These are phyloP conservation scores for Argynnis bischoffii DNA, from an alignment of 2,888 invertebrate genomes.

Conservation along the genomic window DNA sequence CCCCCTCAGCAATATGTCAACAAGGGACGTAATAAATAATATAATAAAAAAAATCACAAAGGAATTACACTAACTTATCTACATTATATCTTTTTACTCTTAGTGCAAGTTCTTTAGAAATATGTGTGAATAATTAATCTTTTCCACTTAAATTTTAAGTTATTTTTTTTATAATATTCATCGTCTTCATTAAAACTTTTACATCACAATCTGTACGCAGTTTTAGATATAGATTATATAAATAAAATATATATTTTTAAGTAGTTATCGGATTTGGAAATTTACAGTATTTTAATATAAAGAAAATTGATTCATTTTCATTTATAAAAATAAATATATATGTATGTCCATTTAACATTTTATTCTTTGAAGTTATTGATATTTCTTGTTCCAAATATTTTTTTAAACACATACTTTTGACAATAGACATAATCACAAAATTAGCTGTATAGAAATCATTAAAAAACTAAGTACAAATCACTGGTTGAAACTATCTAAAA, in stretches of 20 bases:
- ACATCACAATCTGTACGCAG: constrained; percentile 71
- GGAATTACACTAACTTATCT: constrained; percentile 29
- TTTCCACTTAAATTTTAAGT: constrained; percentile 54
- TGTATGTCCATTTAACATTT: no score
- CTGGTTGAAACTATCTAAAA: constrained; percentile 56
- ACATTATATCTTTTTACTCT: constrained; percentile 50
- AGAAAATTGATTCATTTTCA: no score
- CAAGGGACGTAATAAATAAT: constrained; percentile 46
- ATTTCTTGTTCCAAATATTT: no score
- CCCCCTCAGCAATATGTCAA: constrained; percentile 17
- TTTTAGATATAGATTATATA: constrained; percentile 54
- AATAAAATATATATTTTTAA: constrained; percentile 3
- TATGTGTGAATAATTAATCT: constrained; percentile 64
- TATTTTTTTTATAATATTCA: constrained; percentile 53
- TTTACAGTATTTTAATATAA: no score
- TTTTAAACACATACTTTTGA: no score
- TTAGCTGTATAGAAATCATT: neutral
- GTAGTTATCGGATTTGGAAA: no score
- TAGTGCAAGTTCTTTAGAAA: constrained; percentile 72
- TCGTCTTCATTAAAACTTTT: constrained; percentile 66
- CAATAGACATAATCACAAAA: no score
- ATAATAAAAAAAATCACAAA: constrained; percentile 47
- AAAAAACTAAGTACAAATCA: constrained; percentile 26
- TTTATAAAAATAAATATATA: no score
- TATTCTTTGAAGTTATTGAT: no score